Evolutionary conservation across 2,888 invertebrate species (phyloP).

Genomic region (Athalia rosae): DNA sequence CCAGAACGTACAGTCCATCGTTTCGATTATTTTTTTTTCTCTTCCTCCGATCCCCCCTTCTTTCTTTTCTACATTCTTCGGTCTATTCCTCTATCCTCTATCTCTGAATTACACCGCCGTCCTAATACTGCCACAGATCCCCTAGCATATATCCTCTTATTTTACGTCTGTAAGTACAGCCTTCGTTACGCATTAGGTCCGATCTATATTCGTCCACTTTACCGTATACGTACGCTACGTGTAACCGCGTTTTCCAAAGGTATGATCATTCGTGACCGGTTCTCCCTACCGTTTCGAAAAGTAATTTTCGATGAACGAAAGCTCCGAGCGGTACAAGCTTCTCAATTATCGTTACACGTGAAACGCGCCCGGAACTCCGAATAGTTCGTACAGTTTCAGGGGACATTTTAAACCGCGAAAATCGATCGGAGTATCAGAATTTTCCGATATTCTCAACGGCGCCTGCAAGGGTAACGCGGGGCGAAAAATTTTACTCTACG

Average conservation of each 20-base stretch:
- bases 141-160: neutral
- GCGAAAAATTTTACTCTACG: too few species aligned
- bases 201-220: slow-evolving; percentile 27
- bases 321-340: slow-evolving; percentile 22
- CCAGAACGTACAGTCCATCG: slow-evolving; percentile 39
- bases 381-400: neutral
- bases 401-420: neutral
- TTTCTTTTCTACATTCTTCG: neutral
- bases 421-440: neutral
- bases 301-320: slow-evolving; percentile 33
- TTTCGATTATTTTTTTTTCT: slow-evolving; percentile 26
- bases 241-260: neutral
- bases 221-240: too few species aligned
- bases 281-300: neutral
- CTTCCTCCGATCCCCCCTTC: neutral
- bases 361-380: slow-evolving; percentile 4
- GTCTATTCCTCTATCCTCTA: slow-evolving; percentile 25
- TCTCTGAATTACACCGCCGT: slow-evolving; percentile 19
- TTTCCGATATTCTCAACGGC: too few species aligned
- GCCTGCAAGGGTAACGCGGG: too few species aligned
- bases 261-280: neutral
- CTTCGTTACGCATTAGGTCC: neutral
- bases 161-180: slow-evolving; percentile 23
- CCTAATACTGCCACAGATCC: slow-evolving; percentile 3
- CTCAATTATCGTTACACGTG: neutral